Conservation (phyloP, 1,140 invertebrate genomes). For the Trichonephila clavipes region DNA sequence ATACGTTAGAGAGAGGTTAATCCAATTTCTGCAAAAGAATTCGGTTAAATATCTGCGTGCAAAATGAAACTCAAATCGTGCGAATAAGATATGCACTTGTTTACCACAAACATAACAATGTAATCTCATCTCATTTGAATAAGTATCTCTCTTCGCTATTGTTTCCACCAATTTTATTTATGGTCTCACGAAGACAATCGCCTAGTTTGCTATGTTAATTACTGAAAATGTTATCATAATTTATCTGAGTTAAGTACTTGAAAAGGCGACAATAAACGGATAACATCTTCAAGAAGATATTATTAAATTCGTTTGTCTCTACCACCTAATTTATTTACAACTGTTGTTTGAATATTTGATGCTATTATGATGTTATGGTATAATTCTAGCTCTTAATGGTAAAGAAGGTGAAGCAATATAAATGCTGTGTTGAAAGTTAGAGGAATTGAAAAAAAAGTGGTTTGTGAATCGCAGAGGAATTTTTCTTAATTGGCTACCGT, state of each 20-base stretch:
- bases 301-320: neutral
- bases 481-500: too few species aligned
- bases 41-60: neutral
- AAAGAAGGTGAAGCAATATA: too few species aligned
- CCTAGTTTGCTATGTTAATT: neutral
- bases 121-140: constrained; percentile 4
- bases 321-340: neutral
- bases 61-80: neutral
- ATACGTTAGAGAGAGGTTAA: neutral
- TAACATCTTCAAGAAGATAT: neutral
- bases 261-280: neutral
- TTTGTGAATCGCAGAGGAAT: too few species aligned
- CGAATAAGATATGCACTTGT: neutral
- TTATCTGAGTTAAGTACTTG: neutral
- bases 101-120: neutral
- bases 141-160: neutral
- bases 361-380: too few species aligned
- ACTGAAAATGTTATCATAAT: neutral
- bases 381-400: too few species aligned
- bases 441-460: too few species aligned
- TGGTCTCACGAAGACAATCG: neutral
- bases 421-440: too few species aligned
- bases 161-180: neutral
- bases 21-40: neutral
- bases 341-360: neutral